Evolutionary conservation across 2,888 invertebrate genomes (phyloP).

Genomic region (Prenolepis imparis): DNA sequence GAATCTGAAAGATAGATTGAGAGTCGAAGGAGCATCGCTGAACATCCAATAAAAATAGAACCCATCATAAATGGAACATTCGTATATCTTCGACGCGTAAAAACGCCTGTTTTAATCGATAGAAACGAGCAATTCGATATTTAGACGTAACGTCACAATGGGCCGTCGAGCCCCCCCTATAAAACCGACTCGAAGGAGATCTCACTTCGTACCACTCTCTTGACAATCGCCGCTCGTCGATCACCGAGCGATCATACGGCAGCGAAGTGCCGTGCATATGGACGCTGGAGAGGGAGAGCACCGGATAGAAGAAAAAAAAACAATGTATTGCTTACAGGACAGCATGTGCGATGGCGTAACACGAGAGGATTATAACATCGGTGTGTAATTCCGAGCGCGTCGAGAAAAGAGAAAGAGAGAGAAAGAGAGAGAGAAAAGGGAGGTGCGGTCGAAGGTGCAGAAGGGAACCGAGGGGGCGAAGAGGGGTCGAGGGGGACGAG

Average conservation of each 20-base stretch:
- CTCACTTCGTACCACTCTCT: conserved; percentile 7
- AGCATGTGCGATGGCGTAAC: conserved; percentile 85
- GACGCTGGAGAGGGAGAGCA: conserved; percentile 58
- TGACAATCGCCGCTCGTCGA: conserved; percentile 49
- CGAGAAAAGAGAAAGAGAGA: conserved; percentile 39
- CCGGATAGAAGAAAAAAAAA: conserved; percentile 76
- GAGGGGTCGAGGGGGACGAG: not conserved
- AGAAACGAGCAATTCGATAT: conserved; percentile 28
- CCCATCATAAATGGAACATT: not conserved
- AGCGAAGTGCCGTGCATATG: conserved; percentile 81
- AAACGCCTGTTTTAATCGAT: not conserved
- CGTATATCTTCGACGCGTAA: not conserved
- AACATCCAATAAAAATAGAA: not conserved
- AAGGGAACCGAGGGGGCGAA: conserved; percentile 8
- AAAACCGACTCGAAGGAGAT: conserved; percentile 87
- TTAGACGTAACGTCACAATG: conserved; percentile 83
- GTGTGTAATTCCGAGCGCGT: conserved; percentile 82
- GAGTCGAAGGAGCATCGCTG: not conserved
- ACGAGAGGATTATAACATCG: conserved; percentile 86
- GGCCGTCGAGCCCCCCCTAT: conserved; percentile 90
- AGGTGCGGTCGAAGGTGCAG: conserved; percentile 1
- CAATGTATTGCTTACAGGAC: conserved; percentile 81
- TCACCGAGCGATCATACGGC: conserved; percentile 62
- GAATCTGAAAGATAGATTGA: not conserved
- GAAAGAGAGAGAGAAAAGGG: conserved; percentile 24